Conservation (phyloP, 2,113 vertebrate species). For the Oreochromis aureus region DNA sequence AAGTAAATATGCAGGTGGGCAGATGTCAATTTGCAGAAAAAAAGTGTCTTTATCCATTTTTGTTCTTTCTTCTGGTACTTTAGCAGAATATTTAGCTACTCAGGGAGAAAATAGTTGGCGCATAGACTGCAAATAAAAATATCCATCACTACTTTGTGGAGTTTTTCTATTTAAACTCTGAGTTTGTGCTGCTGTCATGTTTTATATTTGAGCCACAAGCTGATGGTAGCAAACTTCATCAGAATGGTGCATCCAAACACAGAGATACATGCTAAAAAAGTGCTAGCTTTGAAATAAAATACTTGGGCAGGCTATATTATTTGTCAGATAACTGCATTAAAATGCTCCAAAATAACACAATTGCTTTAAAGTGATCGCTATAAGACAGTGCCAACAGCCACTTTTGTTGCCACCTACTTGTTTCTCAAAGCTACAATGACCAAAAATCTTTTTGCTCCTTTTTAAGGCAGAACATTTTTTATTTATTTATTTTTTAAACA, state of each 20-base stretch:
- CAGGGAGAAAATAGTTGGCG: background rate
- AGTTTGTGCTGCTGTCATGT: background rate
- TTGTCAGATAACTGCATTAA: background rate
- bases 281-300: background rate
- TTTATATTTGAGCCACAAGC: background rate
- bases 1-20: background rate
- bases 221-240: background rate
- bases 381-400: background rate
- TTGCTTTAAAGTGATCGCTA: background rate
- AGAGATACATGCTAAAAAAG: background rate
- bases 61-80: background rate
- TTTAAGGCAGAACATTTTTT: background rate
- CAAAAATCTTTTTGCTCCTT: background rate
- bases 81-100: background rate
- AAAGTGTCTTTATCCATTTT: background rate
- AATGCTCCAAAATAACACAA: background rate
- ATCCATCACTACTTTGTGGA: rapidly evolving
- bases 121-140: background rate
- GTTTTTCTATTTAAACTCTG: background rate
- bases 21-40: background rate
- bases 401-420: background rate
- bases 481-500: background rate
- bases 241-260: background rate
- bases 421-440: background rate
- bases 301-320: background rate